Conservation (phyloP, 2,113 vertebrate species). For the Ptilorrhoa leucosticta region DNA sequence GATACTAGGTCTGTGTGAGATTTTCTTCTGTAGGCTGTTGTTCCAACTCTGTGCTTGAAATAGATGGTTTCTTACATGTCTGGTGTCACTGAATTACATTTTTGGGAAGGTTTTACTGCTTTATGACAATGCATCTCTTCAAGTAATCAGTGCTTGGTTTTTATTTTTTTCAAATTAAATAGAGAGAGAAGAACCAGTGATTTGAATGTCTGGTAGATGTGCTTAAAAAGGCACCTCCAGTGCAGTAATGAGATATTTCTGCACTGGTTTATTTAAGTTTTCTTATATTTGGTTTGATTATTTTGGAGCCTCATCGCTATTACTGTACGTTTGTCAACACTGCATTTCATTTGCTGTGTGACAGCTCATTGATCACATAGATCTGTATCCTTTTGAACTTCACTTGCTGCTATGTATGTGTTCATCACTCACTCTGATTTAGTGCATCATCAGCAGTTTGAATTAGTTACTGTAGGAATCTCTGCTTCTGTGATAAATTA, state of each 20-base stretch:
- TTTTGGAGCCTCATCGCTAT: constrained; percentile 45
- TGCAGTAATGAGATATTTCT: neutral
- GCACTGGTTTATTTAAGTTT: constrained; percentile 1
- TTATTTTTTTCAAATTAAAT: neutral
- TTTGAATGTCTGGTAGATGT: neutral
- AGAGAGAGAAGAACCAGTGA: neutral
- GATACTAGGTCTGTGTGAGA: neutral
- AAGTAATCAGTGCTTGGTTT: neutral
- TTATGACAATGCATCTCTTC: neutral
- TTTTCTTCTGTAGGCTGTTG: constrained; percentile 8
- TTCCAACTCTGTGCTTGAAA: neutral
- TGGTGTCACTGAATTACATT: neutral
- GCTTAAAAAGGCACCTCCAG: neutral
- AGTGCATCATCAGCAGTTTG: constrained; percentile 78
- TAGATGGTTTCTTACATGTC: neutral
- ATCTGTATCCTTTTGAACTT: constrained; percentile 73
- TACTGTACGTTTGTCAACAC: constrained; percentile 62
- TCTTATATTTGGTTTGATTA: constrained; percentile 49
- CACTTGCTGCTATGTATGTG: constrained; percentile 63
- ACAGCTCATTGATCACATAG: constrained; percentile 74
- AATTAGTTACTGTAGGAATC: constrained; percentile 69
- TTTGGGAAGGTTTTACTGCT: constrained; percentile 3
- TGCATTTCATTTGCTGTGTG: constrained; percentile 67
- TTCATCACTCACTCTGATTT: constrained; percentile 80
- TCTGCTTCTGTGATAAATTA: constrained; percentile 69